Conservation (phyloP, 2,113 vertebrate species). For the Cyanoderma ruficeps region DNA sequence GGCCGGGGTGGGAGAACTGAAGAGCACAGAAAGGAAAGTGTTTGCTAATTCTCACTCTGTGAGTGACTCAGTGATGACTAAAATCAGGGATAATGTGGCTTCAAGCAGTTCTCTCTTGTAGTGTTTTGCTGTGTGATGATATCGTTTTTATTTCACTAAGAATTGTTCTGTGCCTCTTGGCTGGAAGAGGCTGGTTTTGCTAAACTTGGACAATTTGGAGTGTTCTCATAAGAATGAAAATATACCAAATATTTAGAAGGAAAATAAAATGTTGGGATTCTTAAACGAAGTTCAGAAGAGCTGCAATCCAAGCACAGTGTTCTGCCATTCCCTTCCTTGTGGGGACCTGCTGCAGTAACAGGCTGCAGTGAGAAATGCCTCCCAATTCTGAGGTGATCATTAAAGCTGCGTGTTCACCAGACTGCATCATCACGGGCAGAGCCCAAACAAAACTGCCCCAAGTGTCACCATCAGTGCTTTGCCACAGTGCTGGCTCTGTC, state of each 20-base stretch:
- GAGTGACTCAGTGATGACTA: not conserved
- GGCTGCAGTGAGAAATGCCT: not conserved
- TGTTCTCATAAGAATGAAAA: not conserved
- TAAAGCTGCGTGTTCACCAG: not conserved
- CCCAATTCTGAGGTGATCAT: not conserved
- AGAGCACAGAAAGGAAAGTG: not conserved
- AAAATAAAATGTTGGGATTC: not conserved
- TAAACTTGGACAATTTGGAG: not conserved
- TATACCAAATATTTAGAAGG: not conserved
- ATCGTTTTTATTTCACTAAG: not conserved
- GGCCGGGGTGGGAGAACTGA: constrained; percentile 6
- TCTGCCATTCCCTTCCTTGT: not conserved
- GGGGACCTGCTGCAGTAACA: not conserved
- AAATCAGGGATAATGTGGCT: not conserved
- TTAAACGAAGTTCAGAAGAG: not conserved
- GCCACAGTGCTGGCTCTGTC: not conserved
- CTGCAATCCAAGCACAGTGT: not conserved
- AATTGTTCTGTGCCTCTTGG: not conserved
- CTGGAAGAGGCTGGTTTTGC: not conserved
- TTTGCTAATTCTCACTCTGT: not conserved
- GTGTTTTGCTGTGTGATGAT: not conserved
- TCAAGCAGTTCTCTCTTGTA: not conserved
- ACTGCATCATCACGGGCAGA: not conserved
- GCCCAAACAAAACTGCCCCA: not conserved
- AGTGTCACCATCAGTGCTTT: not conserved